Evolutionary conservation across 2,113 vertebrate genomes (phyloP), one percentile per base, ranked within the genome.

Genomic region (Leiothrix lutea): DNA sequence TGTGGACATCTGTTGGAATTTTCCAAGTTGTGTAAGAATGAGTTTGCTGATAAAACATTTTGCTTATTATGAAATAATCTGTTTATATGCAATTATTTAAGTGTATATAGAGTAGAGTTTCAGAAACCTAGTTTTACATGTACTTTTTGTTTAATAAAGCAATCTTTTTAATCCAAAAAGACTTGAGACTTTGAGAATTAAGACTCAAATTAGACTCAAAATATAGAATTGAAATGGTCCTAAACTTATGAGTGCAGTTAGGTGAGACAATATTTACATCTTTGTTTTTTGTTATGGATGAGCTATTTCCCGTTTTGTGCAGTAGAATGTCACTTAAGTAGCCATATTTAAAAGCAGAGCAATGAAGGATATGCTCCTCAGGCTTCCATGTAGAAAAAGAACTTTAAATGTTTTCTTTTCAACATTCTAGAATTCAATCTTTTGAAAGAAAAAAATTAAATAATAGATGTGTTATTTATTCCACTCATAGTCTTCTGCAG

Each of bases 111-210:
- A 73, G 5, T 64, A 89, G 74, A 70, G 6, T 75, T 81, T 84
- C 40, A 74, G 53, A 82, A 69, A 80, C 13, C 16, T 69, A 92
- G 78, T 57, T 92, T 88, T 91, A 53, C 47, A 12, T 62, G 18
- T 24, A 14, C 45, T 80, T 91, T 86, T 88, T 73, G 42, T 92
- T 81, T 72, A 94, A 90, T 94, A 91, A 92, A 95, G 50, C 22
- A 58, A 28, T 45, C 2, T 60, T 66, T 91, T 91, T 65, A 51
- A 89, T 61, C 25, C 53, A 45, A 95, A 92, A 87, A 48, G 6
- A 24, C 35, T 42, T 48, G 24, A 22, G 29, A 31, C 26, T 71
- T 88, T 70, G 35, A 72, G 23, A 62, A 57, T 57, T 94, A 48
- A 73, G 8, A 48, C 35, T 71, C 31, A 70, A 67, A 58, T 85